Evolutionary conservation across 2,888 invertebrate species (phyloP), one percentile per base, ranked within the genome.

Genomic region (Diaprepes abbreviatus): DNA sequence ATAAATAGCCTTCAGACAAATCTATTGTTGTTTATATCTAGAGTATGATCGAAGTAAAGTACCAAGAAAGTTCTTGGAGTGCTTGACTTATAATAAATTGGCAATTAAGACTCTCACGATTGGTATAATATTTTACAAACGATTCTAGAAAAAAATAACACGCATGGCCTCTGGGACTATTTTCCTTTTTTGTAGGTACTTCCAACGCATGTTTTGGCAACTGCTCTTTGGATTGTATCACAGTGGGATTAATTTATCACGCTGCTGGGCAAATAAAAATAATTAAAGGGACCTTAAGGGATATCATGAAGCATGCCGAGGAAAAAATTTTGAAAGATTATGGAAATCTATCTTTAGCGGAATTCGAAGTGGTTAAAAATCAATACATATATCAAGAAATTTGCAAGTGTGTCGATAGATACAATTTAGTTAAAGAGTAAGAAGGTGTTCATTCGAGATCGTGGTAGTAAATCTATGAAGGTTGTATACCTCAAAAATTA

Each of bases 181-280:
- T n/a, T n/a, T n/a, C n/a, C n/a, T n/a, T 19, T 70, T 55, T 76
- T 73, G 24, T 57, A 78, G 77, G 73, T 60, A 79, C 87, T 38
- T 79, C 81, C 36, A 77, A 85, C 33, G 85, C 85, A 0, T 87
- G 87, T 0, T 81, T 79, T 67, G 80, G 87, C 66, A 88, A 88
- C 76, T 84, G 86, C 0, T 83, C 83, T 63, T 84, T 87, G 66
- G 88, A 88, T 66, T 84, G 84, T 0, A 74, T 87, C 67, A 85
- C 86, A 52, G 82, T 85, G 0, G 80, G 85, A 0, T 79, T 88
- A 52, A 83, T 87, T 40, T 85, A 85, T 2, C 86, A 87, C 78
- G 86, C 85, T 71, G 79, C 85, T 3, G 86, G 86, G 36, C 84
- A 87, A 16, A 75, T 88, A 57, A 81, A 81, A 31, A 81, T 88